Base-by-base conservation (phyloP, 2,888 invertebrate species). In the Apoda limacodes region DNA sequence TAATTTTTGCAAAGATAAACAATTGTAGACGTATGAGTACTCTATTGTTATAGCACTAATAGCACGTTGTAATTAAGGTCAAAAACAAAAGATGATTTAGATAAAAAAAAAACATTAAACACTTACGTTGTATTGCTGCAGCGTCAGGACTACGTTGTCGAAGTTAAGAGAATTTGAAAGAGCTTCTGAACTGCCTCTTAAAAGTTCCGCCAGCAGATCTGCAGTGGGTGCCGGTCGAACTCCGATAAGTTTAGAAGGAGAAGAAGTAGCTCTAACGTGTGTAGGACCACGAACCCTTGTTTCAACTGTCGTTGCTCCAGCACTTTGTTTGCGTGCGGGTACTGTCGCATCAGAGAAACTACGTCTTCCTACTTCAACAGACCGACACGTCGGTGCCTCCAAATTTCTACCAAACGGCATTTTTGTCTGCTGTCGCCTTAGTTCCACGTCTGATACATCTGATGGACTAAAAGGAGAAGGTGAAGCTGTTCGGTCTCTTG, bases 131-230 rank as follows among this genome's bases (percentile, higher is more conserved):
- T 80, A 75, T 45, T 81, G 75, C 42, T 80, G 81, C 28, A 80
- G 71, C 20, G 76, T 76, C 40, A 82, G 55, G 34, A 81, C 70
- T 33, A 81, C 80, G 61, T 78, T 80, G 67, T 80, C 81, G 57
- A 82, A 76, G 36, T 72, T 62, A 9, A 74, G 64, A 4, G 85
- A 82, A 38, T 86, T 84, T 9, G 89, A 85, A 32, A 90, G 74
- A 43, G 89, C 87, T 60, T 92, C 92, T 22, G 92, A 92, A 50
- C 90, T 90, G 32, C 91, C 92, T 42, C 89, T 84, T 25, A 92
- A 82, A 38, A 92, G 72, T 60, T 91, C 89, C 24, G 90, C 90
- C 37, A 92, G 76, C 37, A 92, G 71, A 56, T 91, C 90, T 2
- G 64, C 68, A 13, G 71, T 74, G 4, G 76, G 69, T 37, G 72